These are phyloP conservation scores for Ashinkailepas kermadecensis DNA, from an alignment of 2,888 invertebrate genomes.

Conservation along the genomic window DNA sequence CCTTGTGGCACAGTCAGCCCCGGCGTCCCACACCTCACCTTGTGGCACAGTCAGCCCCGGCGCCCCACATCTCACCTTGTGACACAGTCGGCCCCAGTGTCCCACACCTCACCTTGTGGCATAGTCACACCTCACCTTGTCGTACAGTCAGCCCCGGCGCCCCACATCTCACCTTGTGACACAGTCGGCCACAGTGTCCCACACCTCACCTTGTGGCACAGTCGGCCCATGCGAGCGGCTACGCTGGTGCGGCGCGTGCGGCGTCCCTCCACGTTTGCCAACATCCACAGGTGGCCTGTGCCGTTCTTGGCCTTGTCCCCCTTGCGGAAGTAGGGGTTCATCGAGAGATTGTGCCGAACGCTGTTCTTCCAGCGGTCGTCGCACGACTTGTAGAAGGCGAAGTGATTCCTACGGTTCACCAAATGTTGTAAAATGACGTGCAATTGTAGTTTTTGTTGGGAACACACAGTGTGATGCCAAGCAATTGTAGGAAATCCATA, in stretches of 20 bases:
- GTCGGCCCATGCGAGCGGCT: slow-evolving; percentile 12
- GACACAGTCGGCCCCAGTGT: too few species aligned
- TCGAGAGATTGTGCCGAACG: slow-evolving; percentile 79
- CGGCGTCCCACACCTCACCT: too few species aligned
- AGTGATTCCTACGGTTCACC: slow-evolving; percentile 58
- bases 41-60: too few species aligned
- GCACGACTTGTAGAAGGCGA: slow-evolving; percentile 79
- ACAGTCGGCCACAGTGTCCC: too few species aligned
- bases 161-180: too few species aligned
- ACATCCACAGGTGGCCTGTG: slow-evolving; percentile 82
- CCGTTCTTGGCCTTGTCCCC: slow-evolving; percentile 78
- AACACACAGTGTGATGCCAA: too few species aligned
- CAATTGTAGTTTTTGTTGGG: too few species aligned
- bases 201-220: background rate
- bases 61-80: too few species aligned
- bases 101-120: background rate
- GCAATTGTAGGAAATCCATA: too few species aligned
- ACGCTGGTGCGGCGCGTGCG: background rate
- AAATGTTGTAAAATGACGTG: background rate
- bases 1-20: too few species aligned
- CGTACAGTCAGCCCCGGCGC: too few species aligned
- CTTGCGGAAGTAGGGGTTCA: slow-evolving; percentile 84
- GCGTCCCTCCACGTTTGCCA: slow-evolving; percentile 46
- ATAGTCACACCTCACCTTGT: background rate
- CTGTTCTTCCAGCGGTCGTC: slow-evolving; percentile 92